These are phyloP conservation scores for Psophia crepitans DNA, from an alignment of 2,113 vertebrate genomes.

Conservation along the genomic window DNA sequence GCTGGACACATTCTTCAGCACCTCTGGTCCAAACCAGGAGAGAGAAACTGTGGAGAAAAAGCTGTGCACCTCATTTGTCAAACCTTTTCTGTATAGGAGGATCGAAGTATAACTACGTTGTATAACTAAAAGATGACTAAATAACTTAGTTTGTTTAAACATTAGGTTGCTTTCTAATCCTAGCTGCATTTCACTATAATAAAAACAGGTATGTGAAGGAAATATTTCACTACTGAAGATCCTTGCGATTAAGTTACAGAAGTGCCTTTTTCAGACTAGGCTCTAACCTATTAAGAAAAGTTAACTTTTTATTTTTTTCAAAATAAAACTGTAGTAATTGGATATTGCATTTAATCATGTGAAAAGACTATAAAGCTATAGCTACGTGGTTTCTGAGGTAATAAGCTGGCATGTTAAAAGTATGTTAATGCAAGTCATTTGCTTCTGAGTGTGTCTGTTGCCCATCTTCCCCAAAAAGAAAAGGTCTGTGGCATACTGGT, in stretches of 20 bases:
- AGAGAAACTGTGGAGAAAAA: not conserved
- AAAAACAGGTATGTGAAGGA: not conserved
- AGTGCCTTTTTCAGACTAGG: not conserved
- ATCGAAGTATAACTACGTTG: not conserved
- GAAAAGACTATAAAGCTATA: conserved; percentile 34
- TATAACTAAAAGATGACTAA: not conserved
- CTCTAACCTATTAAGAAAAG: not conserved
- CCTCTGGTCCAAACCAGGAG: not conserved
- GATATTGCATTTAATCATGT: not conserved
- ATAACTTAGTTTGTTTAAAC: conserved; percentile 1
- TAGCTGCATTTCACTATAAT: not conserved
- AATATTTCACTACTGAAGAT: not conserved
- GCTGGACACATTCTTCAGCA: not conserved
- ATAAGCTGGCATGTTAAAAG: conserved; percentile 40
- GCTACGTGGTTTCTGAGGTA: conserved; percentile 53
- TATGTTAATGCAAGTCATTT: conserved; percentile 10
- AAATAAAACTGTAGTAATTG: conserved; percentile 9
- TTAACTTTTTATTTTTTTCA: not conserved
- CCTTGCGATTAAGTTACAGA: not conserved
- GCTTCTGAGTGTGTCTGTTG: not conserved
- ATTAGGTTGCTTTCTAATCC: not conserved
- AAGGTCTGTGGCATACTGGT: not conserved
- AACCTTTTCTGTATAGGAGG: not conserved
- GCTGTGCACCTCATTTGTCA: not conserved
- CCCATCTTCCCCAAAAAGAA: not conserved